A percentile compares a stretch with the other conserved stretches of the same genome.
Evolutionary conservation across 2,113 vertebrate genomes (phyloP).

Genomic region (Oreocharis arfaki): DNA sequence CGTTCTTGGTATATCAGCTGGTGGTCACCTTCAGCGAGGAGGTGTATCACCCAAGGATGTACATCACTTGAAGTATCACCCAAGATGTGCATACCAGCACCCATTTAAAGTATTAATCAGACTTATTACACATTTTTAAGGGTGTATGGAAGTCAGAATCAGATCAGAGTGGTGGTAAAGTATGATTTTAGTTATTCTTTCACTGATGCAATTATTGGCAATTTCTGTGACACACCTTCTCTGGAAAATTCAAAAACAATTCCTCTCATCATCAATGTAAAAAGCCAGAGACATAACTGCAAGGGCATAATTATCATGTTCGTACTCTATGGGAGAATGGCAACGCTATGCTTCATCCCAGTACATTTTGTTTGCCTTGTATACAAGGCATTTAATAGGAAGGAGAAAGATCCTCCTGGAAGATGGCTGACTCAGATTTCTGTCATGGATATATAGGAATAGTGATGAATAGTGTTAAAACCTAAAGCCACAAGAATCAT

Average conservation of each 20-base stretch:
- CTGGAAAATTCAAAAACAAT: neutral
- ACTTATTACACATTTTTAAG: constrained; percentile 16
- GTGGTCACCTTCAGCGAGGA: neutral
- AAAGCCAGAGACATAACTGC: neutral
- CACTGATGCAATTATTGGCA: neutral
- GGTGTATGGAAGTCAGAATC: neutral
- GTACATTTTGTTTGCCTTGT: neutral
- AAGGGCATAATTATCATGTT: neutral
- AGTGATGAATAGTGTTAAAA: neutral
- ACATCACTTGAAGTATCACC: neutral
- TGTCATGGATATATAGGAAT: neutral
- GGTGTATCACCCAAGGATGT: neutral
- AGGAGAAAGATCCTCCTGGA: neutral
- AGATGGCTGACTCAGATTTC: neutral
- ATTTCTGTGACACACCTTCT: neutral
- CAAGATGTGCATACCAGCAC: neutral
- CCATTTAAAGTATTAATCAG: neutral
- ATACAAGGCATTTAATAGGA: neutral
- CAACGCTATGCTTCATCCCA: neutral
- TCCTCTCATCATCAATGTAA: neutral
- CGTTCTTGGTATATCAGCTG: neutral
- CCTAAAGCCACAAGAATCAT: neutral
- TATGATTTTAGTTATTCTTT: neutral
- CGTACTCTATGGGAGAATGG: neutral
- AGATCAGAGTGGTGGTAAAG: neutral